Evolutionary conservation across 2,888 invertebrate genomes (phyloP), one percentile per base, ranked within the genome.

Genomic region (Drosophila dives): DNA sequence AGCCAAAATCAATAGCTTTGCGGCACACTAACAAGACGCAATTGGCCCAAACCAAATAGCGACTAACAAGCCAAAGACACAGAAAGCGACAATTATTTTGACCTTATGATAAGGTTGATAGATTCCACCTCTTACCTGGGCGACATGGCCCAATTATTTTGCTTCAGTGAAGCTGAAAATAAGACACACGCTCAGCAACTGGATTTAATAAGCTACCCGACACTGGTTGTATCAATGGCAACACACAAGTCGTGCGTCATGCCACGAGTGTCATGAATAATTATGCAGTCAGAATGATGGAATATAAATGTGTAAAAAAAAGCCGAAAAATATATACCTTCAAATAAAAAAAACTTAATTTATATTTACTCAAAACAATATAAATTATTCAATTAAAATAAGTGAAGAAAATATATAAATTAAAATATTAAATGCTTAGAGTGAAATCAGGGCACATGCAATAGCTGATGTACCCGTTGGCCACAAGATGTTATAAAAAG

Each of bases 151-250:
- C 90, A 86, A 89, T 89, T 89, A 89, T 88, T 80, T 75, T 83
- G 82, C 80, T 85, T 81, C 86, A 85, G 56, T 86, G 86, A 72
- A 85, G 80, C 83, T 74, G 86, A 88, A 89, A 88, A 88, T 82
- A 70, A 64, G 72, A 29, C 49, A 65, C 49, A 64, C 75, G 45
- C 73, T 61, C 69, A 50, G 36, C 72, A 70, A 64, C 77, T 76
- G 60, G 75, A 83, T 72, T 75, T 78, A 83, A 85, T 86, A 83
- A 85, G 88, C 83, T 75, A 70, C 71, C 77, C 62, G 68, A 77
- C 58, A 67, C 50, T 33, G 42, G 17, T 26, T 33, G 49, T 70
- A 54, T 50, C 78, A 45, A 62, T 75, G 63, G 66, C 20, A 64
- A 66, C 66, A 29, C 15, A 64, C 66, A 66, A 66, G 75, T 66